Base-by-base conservation (phyloP, 1,140 invertebrate species). In the Laupala kohalensis region DNA sequence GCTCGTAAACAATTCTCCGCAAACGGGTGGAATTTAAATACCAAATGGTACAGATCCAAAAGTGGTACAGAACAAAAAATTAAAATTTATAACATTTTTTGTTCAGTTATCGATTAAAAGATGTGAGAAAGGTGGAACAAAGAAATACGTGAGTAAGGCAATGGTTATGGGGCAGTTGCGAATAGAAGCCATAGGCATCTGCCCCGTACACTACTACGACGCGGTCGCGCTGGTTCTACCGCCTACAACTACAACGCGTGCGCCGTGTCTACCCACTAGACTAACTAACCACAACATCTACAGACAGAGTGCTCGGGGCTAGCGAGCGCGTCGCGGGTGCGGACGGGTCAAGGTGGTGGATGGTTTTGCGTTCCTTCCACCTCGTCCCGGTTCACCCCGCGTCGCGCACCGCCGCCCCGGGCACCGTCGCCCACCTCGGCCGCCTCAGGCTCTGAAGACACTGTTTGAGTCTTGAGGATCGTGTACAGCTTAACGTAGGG, bases 401-500 rank as follows among this genome's bases (percentile, higher is more conserved):
- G 25, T 19, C 13, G 25, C 67, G 24, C 67, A 68, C 67, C 25
- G 25, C 26, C 67, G 25, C 24, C 67, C 19, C 67, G 67, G 25
- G 67, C 67, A 26, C 19, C 25, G 67, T 65, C 64, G 24, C 70
- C 63, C 70, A 71, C 70, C 70, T 71, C 70, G 25, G 23, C 70
- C 13, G 70, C 30, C 26, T 71, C 70, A 26, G 6, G 19, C 70
- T 65, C 70, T 63, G 70, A 71, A 67, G 77, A 76, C 73, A 75
- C 74, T 78, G 91, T 92, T 85, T 92, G 90, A 80, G 90, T 94
- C 90, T 93, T 94, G 86, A 95, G 89, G 84, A 95, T 92, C 84
- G 88, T 92, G 89, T 93, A 94, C 86, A 94, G 90, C 88, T 94
- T 95, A 86, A 92, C 91, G 85, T 94, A 95, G 78, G 93, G 93